These are phyloP conservation scores for Siniperca undulata DNA, from an alignment of 2,797 vertebrate genomes.

Conservation along the genomic window DNA sequence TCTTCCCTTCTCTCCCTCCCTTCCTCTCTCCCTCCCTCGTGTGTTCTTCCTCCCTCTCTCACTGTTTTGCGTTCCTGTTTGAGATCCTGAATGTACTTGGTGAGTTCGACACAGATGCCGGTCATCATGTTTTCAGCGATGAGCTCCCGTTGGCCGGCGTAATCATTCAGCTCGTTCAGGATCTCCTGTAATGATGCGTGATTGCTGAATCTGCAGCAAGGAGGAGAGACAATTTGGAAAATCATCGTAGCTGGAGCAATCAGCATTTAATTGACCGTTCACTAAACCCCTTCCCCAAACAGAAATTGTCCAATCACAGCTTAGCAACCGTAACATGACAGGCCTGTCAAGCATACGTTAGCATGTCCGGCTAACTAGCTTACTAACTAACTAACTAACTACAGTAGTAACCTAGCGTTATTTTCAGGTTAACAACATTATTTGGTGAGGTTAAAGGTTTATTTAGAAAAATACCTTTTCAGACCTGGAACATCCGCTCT, in stretches of 20 bases:
- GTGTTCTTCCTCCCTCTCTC: slow-evolving; percentile 62
- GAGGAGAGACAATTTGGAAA: neutral
- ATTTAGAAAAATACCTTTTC: neutral
- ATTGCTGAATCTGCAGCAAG: slow-evolving; percentile 90
- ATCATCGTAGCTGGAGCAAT: neutral
- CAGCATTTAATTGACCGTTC: neutral
- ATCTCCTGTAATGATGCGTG: slow-evolving; percentile 94
- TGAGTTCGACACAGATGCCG: slow-evolving; percentile 89
- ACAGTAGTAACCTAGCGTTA: neutral
- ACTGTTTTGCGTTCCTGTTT: slow-evolving; percentile 95
- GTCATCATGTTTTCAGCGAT: slow-evolving; percentile 94
- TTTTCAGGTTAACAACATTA: neutral
- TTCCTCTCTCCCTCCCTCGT: neutral
- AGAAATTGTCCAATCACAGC: neutral
- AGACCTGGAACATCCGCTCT: neutral
- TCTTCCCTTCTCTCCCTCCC: neutral
- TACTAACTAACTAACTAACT: neutral
- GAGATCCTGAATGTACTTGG: slow-evolving; percentile 92
- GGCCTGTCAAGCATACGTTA: too few relatives aligned
- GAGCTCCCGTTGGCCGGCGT: slow-evolving; percentile 93
- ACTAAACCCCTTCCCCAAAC: neutral
- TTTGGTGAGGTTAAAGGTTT: neutral
- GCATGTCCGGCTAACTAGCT: neutral
- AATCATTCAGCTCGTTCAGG: slow-evolving; percentile 94
- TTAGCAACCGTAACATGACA: too few relatives aligned